Evolutionary conservation across 2,888 invertebrate species (phyloP), one percentile per base, ranked within the genome.

Genomic region (Patella pellucida): DNA sequence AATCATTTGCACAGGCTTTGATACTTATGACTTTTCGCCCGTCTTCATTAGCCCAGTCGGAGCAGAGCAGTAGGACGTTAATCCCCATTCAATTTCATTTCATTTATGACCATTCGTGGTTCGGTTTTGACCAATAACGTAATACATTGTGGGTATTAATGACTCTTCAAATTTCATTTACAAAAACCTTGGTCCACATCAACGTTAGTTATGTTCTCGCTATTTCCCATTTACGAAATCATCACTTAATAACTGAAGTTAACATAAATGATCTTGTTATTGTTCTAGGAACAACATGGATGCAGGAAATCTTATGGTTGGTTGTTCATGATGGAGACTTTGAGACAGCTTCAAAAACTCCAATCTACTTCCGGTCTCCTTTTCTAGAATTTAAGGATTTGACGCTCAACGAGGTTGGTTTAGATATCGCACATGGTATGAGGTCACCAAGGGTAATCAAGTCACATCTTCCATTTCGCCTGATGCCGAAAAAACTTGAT

Each of bases 261-360:
- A 68, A 27, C 0, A 16, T 54, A n/a, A 7, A n/a, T 16, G 15
- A 15, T 67, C 52, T 23, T 62, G 54, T 71, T 67, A n/a, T 76
- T 27, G 50, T 77, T 81, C 0, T 76, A 91, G 92, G 92, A 14
- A 91, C 91, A 31, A 92, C 92, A 16, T 92, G 92, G 92, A 86
- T 91, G 72, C 90, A 90, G 73, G 92, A 92, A 79, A 87, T 92
- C 16, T 82, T 90, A 0, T 92, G 91, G 82, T 84, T 91, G 51
- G 86, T 92, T 15, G 82, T 87, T 82, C 85, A 90, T 78, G 85
- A 89, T 69, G 91, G 89, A 15, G 85, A 91, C 81, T 83, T 89
- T 23, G 86, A 86, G 16, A 83, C 78, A n/a, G 87, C 90, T 16
- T 82, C 79, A 52, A 79, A 85, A 71, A 87, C 84, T 68, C 88